A percentile compares a stretch with the other conserved stretches of the same genome.
phyloP scores from a whole-genome alignment of 2,113 vertebrate genomes.

The Elephas maximus region DNA sequence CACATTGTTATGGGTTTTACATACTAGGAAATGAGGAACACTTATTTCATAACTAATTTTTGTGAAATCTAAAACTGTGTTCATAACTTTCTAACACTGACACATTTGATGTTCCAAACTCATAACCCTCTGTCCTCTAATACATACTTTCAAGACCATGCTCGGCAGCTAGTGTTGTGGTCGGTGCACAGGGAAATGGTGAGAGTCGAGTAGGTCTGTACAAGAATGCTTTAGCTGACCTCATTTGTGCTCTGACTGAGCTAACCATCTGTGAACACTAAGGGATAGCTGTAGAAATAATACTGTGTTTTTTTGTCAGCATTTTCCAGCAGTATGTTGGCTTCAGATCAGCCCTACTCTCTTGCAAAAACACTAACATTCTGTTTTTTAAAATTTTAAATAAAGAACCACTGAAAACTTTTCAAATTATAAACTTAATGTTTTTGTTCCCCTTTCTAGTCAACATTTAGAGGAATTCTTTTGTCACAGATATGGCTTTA shows the following conservation, averaged over 20 bases:
- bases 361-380: constrained; percentile 43
- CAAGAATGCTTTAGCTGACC: background rate
- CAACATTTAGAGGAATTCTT: constrained; percentile 41
- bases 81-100: background rate
- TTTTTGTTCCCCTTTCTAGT: constrained; percentile 42
- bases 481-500: constrained; percentile 47
- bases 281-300: background rate
- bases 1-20: background rate
- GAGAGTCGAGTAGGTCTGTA: background rate
- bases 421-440: constrained; percentile 23
- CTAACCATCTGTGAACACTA: background rate
- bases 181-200: background rate
- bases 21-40: constrained; percentile 1
- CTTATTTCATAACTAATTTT: constrained; percentile 7
- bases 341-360: background rate
- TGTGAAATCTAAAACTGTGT: background rate
- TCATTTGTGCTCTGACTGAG: background rate
- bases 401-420: constrained; percentile 19
- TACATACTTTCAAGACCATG: background rate
- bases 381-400: constrained; percentile 3
- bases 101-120: background rate
- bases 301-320: background rate
- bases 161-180: background rate
- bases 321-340: constrained; percentile 4
- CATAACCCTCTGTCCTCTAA: background rate